Base-by-base conservation (phyloP, 2,888 invertebrate genomes). In the Eristalinus sepulchralis region DNA sequence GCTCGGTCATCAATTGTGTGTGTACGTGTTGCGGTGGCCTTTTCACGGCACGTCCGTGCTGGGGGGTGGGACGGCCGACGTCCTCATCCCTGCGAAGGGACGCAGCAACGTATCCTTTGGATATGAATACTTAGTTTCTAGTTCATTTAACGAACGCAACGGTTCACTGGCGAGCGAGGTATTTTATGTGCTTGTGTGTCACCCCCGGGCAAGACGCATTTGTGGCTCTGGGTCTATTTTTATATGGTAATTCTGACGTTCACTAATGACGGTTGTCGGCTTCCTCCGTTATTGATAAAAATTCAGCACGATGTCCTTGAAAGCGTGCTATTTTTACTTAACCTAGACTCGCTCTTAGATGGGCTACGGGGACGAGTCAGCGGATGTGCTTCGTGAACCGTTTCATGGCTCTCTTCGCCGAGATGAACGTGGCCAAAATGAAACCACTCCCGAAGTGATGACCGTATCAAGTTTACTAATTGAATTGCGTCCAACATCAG, bases 191-290 rank as follows among this genome's bases (percentile, higher is more conserved):
- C 47, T 8, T 47, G 47, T 17, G 47, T 47, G 47, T 47, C 17
- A n/a, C 8, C 24, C 20, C 2, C 47, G n/a, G 31, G 39, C 31
- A 33, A 59, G 47, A 59, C 39, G 36, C 57, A 60, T 70, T 62
- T 76, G 60, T 55, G 67, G 55, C 63, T n/a, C 10, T 27, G 55
- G 59, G 76, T 77, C 36, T 77, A 70, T 77, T 77, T 77, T 63
- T 63, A 63, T 70, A 55, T 63, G 77, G 60, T 77, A 68, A 68
- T 70, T 24, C 53, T 70, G 36, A 60, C 55, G 36, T 62, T 70
- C 55, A 63, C 77, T 77, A 77, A 77, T 77, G 77, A 77, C 68
- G 77, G 77, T 70, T 70, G 77, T 77, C 70, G 70, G 70, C 68
- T 70, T 77, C 77, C 62, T 77, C 70, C 62, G 68, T 55, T 77